A percentile compares a stretch with the other conserved stretches of the same genome.
Evolutionary conservation across 2,113 vertebrate species (phyloP).

Genomic region (Melanostigma gelatinosum): DNA sequence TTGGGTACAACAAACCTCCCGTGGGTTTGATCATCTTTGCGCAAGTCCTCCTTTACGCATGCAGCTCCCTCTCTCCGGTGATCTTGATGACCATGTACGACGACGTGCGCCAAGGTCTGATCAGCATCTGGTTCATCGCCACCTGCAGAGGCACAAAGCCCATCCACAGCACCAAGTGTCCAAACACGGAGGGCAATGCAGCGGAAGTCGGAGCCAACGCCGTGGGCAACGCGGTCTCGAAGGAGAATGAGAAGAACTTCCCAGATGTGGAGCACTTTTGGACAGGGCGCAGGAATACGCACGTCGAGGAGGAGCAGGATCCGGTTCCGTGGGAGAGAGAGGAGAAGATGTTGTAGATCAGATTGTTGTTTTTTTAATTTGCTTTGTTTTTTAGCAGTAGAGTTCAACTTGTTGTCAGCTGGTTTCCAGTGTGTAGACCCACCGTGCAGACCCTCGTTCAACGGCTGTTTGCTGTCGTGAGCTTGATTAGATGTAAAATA

Average conservation of each 20-base stretch:
- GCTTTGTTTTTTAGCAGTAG: constrained; percentile 6
- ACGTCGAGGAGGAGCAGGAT: constrained; percentile 77
- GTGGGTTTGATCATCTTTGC: constrained; percentile 73
- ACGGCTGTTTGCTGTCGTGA: constrained; percentile 51
- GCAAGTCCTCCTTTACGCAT: constrained; percentile 80
- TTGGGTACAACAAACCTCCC: constrained; percentile 74
- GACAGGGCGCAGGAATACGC: constrained; percentile 83
- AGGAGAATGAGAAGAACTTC: constrained; percentile 67
- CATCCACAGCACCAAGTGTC: constrained; percentile 14
- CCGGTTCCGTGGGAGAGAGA: constrained; percentile 86
- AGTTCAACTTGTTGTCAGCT: constrained; percentile 16
- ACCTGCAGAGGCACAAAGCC: constrained; percentile 68
- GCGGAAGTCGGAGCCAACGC: constrained; percentile 66
- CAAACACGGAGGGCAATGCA: constrained; percentile 64
- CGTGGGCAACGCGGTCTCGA: constrained; percentile 54
- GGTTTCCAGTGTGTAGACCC: constrained; percentile 33
- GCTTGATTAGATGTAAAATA: constrained; percentile 53
- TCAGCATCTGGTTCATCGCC: constrained; percentile 55
- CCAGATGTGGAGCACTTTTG: constrained; percentile 86
- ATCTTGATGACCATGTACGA: constrained; percentile 80
- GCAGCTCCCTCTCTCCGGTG: constrained; percentile 78
- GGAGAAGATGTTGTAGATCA: constrained; percentile 70
- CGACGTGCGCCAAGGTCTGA: constrained; percentile 80
- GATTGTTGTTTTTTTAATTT: neutral
- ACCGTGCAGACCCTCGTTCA: constrained; percentile 41